A percentile compares a stretch with the other conserved stretches of the same genome.
phyloP scores from a whole-genome alignment of 2,888 invertebrate species.

The Nomada fabriciana region DNA sequence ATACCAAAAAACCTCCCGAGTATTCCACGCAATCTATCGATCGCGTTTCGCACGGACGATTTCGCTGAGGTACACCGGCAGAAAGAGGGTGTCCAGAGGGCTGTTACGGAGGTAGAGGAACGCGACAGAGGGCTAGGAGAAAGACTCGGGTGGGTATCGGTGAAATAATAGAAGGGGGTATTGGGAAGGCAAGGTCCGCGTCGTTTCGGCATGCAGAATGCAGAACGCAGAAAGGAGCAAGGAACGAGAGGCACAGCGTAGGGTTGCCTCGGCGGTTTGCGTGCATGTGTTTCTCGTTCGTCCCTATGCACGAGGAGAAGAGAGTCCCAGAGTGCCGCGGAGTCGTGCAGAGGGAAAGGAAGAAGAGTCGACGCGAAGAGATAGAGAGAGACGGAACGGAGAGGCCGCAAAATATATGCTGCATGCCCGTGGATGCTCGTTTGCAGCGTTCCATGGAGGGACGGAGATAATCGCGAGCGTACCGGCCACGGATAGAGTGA shows the following conservation, averaged over 20 bases:
- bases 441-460: slow-evolving; percentile 65
- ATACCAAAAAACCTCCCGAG: not conserved
- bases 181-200: slow-evolving; percentile 53
- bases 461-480: slow-evolving; percentile 60
- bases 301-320: slow-evolving; percentile 54
- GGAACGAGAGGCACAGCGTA: slow-evolving; percentile 32
- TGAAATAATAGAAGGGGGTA: slow-evolving; percentile 57
- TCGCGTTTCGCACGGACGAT: slow-evolving; percentile 39
- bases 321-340: too few relatives aligned
- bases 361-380: slow-evolving; percentile 23
- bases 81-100: not conserved
- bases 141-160: slow-evolving; percentile 59
- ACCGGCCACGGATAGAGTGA: slow-evolving; percentile 34
- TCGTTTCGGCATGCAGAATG: slow-evolving; percentile 63
- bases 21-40: slow-evolving; percentile 29
- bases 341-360: slow-evolving; percentile 15
- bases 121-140: not conserved
- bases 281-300: slow-evolving; percentile 70
- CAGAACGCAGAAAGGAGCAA: slow-evolving; percentile 60
- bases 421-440: slow-evolving; percentile 72
- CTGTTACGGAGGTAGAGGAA: not conserved
- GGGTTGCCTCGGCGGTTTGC: slow-evolving; percentile 50
- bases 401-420: slow-evolving; percentile 70
- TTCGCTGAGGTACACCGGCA: not conserved
- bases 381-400: slow-evolving; percentile 52